Evolutionary conservation across 2,113 vertebrate species (phyloP).

Genomic region (Sminthopsis crassicaudata): DNA sequence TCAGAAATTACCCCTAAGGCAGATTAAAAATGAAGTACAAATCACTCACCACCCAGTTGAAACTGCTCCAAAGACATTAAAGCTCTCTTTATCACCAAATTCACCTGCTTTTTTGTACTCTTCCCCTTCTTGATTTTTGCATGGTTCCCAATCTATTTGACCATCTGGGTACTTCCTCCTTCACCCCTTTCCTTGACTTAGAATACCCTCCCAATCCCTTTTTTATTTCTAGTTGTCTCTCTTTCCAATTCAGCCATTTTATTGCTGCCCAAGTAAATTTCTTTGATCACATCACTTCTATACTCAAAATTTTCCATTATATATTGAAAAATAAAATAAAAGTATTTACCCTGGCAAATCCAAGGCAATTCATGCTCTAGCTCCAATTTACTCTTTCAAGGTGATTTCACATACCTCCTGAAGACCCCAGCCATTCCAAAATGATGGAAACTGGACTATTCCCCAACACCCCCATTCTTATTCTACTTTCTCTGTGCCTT

Average conservation of each 20-base stretch:
- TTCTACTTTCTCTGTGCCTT: not conserved
- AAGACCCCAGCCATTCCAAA: not conserved
- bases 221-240: not conserved
- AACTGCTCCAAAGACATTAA: not conserved
- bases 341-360: not conserved
- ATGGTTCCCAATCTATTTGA: not conserved
- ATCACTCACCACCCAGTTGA: not conserved
- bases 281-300: not conserved
- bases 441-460: not conserved
- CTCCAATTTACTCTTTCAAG: not conserved
- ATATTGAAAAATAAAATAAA: not conserved
- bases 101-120: not conserved
- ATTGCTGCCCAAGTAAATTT: not conserved
- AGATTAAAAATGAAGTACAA: not conserved
- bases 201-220: not conserved
- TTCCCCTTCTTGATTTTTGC: slow-evolving; percentile 2
- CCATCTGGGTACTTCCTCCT: not conserved
- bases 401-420: not conserved
- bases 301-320: not conserved
- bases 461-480: not conserved
- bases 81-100: not conserved
- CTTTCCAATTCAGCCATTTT: not conserved
- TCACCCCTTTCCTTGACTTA: not conserved
- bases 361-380: not conserved
- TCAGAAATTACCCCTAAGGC: not conserved